These are phyloP conservation scores for Pongo abelii DNA, from an alignment of 2,113 vertebrate species.

Conservation along the genomic window DNA sequence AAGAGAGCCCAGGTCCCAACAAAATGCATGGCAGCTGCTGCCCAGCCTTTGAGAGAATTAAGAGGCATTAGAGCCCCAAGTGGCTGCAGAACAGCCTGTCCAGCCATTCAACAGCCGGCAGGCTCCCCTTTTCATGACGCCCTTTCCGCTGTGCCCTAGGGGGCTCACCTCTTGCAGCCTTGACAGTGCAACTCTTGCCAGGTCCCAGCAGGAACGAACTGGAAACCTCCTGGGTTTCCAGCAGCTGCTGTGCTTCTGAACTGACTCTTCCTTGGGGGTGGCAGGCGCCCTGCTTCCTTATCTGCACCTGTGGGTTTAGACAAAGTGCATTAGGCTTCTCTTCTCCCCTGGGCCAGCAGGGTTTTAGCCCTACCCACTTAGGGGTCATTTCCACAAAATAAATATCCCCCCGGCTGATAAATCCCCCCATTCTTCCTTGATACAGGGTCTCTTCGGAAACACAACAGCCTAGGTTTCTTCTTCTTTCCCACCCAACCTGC, in stretches of 20 bases:
- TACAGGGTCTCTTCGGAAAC: neutral
- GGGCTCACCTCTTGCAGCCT: neutral
- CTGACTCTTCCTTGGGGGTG: neutral
- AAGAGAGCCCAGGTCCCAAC: neutral
- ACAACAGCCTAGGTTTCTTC: neutral
- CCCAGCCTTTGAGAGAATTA: neutral
- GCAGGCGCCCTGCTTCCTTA: neutral
- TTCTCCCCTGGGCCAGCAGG: neutral
- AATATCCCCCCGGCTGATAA: neutral
- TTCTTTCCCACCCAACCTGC: neutral
- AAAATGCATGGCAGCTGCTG: neutral
- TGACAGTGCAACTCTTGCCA: neutral
- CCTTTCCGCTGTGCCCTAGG: rapidly evolving
- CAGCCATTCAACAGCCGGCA: neutral
- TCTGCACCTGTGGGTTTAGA: neutral
- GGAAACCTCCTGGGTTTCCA: neutral
- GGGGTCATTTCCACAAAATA: neutral
- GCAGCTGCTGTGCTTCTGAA: neutral
- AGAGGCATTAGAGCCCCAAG: neutral
- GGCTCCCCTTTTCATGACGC: neutral
- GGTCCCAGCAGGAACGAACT: neutral
- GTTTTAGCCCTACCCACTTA: neutral
- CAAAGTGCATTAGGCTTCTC: rapidly evolving
- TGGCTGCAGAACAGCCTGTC: neutral
- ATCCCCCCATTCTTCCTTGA: neutral